Conservation (phyloP, 1,140 invertebrate genomes). For the Listronotus bonariensis region DNA sequence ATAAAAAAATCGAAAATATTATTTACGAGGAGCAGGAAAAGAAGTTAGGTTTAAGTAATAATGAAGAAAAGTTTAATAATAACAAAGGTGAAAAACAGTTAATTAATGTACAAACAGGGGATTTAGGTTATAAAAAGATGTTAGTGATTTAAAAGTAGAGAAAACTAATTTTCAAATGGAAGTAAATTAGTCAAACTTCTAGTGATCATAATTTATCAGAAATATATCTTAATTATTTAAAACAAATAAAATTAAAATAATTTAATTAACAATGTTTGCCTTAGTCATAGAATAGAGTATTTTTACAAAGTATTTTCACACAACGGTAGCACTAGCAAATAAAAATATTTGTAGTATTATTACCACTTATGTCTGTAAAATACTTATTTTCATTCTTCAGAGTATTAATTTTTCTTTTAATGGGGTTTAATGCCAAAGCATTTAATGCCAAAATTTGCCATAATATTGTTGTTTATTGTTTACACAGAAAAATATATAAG, state of each 20-base stretch:
- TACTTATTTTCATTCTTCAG: constrained; percentile 41
- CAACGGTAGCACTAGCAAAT: constrained; percentile 39
- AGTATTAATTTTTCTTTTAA: constrained; percentile 46
- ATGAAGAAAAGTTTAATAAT: constrained; percentile 48
- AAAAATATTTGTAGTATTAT: constrained; percentile 45
- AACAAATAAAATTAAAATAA: constrained; percentile 28
- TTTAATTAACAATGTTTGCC: constrained; percentile 49
- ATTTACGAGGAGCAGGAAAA: constrained; percentile 56
- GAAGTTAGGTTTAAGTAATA: constrained; percentile 39
- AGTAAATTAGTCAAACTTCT: constrained; percentile 53
- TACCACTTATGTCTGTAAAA: constrained; percentile 38
- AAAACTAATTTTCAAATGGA: constrained; percentile 30
- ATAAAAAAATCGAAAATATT: constrained; percentile 47
- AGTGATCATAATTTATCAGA: constrained; percentile 49
- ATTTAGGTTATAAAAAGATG: constrained; percentile 46
- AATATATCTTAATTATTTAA: constrained; percentile 35
- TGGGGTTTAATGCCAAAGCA: constrained; percentile 56
- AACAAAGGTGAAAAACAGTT: constrained; percentile 59
- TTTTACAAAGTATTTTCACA: constrained; percentile 56
- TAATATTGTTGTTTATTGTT: constrained; percentile 55
- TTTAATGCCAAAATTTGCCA: constrained; percentile 58
- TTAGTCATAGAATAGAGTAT: constrained; percentile 49
- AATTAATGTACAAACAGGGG: constrained; percentile 63
- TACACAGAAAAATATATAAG: constrained; percentile 45
- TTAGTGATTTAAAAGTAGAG: constrained; percentile 36